A percentile compares a stretch with the other conserved stretches of the same genome.
phyloP scores from a whole-genome alignment of 2,797 vertebrate genomes.

The Mormyrus proboscirostris region DNA sequence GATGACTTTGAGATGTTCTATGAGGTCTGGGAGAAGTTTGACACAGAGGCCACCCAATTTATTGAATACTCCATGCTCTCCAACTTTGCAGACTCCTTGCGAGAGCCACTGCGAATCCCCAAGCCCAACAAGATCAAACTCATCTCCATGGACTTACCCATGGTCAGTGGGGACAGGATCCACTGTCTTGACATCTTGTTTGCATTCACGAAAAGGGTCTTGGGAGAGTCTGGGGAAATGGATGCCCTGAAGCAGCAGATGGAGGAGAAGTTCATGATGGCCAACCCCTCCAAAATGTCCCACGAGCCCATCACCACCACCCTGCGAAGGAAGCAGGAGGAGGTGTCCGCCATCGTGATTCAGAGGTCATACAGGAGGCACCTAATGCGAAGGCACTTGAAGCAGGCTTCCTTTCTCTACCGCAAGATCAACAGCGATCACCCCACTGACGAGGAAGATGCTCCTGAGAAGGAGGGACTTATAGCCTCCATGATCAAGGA shows the following conservation, averaged over 20 bases:
- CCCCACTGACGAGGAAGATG: slow-evolving; percentile 63
- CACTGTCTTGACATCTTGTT: slow-evolving; percentile 98
- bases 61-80: slow-evolving; percentile 88
- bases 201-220: slow-evolving; percentile 95
- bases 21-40: slow-evolving; percentile 97
- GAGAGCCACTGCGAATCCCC: slow-evolving; percentile 87
- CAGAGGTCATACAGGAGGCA: slow-evolving; percentile 86
- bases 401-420: slow-evolving; percentile 86
- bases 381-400: slow-evolving; percentile 80
- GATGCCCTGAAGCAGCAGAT: slow-evolving; percentile 96
- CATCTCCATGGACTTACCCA: slow-evolving; percentile 94
- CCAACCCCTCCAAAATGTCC: slow-evolving; percentile 90
- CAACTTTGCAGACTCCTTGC: slow-evolving; percentile 79
- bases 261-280: slow-evolving; percentile 97
- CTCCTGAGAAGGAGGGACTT: slow-evolving; percentile 82
- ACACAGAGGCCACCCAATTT: slow-evolving; percentile 91
- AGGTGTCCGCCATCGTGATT: slow-evolving; percentile 79
- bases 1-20: slow-evolving; percentile 99
- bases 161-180: slow-evolving; percentile 94
- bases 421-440: slow-evolving; percentile 69
- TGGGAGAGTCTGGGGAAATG: slow-evolving; percentile 96
- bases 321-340: slow-evolving; percentile 83
- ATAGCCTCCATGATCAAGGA: slow-evolving; percentile 78
- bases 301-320: slow-evolving; percentile 96
- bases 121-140: slow-evolving; percentile 90